Evolutionary conservation across 2,113 vertebrate genomes (phyloP).

Genomic region (Macaca nemestrina): DNA sequence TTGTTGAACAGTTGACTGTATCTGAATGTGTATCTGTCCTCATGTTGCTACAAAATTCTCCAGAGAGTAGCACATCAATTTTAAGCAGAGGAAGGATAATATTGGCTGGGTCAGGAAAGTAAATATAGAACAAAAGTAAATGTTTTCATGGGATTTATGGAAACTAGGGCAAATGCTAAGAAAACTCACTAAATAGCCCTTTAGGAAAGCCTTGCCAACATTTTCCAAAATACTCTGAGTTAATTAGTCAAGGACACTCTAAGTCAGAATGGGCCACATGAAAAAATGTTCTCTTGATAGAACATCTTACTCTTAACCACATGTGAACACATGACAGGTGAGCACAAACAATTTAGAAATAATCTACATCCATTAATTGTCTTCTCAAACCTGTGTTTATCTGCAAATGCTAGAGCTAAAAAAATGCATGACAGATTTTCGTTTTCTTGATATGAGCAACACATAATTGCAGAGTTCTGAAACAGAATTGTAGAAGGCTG

Average conservation of each 20-base stretch:
- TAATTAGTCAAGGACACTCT: background rate
- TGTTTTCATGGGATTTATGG: background rate
- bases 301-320: background rate
- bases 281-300: background rate
- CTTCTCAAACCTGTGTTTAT: too few species aligned
- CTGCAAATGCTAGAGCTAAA: background rate
- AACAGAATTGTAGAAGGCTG: background rate
- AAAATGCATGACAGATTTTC: background rate
- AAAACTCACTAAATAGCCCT: too few species aligned
- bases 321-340: accelerated
- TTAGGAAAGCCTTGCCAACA: background rate
- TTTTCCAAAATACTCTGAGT: background rate
- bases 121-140: background rate
- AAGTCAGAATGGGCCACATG: background rate
- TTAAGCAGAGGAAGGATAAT: background rate
- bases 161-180: background rate
- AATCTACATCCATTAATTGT: accelerated
- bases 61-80: background rate
- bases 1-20: background rate
- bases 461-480: background rate
- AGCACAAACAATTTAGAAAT: background rate
- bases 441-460: too few species aligned
- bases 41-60: too few species aligned
- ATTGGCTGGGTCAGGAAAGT: background rate
- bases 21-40: background rate